phyloP scores from a whole-genome alignment of 30 jellyfish, hydroid and myxozoan genomes.

The Turritopsis rubra region DNA sequence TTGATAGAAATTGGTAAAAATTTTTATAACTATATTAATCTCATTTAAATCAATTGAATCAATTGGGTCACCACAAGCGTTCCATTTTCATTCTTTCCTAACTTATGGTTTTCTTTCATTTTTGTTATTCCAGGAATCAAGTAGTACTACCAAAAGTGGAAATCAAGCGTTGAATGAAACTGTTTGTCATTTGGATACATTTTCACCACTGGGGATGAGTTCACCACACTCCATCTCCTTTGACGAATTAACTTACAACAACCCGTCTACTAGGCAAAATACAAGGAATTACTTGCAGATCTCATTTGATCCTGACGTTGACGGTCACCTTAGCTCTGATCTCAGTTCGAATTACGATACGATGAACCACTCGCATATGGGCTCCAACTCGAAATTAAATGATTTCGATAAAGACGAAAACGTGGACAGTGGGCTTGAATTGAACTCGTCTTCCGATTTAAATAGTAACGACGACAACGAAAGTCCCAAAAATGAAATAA shows the following conservation, averaged over 20 bases:
- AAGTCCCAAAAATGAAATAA: background rate
- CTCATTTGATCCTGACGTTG: constrained; percentile 41
- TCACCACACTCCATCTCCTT: constrained; percentile 72
- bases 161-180: background rate
- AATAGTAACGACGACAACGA: background rate
- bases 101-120: background rate
- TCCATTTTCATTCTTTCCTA: background rate
- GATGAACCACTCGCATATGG: background rate
- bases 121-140: constrained; percentile 3
- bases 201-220: constrained; percentile 83
- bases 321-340: background rate
- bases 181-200: constrained; percentile 31
- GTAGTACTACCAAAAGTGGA: background rate
- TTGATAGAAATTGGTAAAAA: too few species aligned
- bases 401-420: background rate
- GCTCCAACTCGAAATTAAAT: background rate
- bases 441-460: background rate
- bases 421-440: background rate
- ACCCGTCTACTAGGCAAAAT: constrained; percentile 18
- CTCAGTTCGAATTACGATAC: background rate
- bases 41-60: too few species aligned
- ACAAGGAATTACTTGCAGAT: constrained; percentile 41
- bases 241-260: constrained; percentile 39
- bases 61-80: background rate
- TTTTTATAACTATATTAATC: too few species aligned